Evolutionary conservation across 1,140 invertebrate genomes (phyloP), one percentile per base, ranked within the genome.

Genomic region (Hypothenemus hampei): DNA sequence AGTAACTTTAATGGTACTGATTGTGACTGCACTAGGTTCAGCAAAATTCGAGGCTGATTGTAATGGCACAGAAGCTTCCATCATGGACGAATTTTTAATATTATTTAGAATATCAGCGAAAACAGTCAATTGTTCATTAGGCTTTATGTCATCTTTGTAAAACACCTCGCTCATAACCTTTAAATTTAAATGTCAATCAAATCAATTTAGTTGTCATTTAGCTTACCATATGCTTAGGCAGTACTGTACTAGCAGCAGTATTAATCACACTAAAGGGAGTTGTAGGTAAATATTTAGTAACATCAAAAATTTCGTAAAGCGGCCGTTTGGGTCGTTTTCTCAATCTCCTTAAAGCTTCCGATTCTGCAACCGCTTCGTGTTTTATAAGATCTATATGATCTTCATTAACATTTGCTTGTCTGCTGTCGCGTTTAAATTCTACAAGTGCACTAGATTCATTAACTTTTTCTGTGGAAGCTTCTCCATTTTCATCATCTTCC

Each of bases 121-220:
- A 10, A 72, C 68, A 31, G 65, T 67, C 6, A 70, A 43, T 53
- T 72, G 70, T 56, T 72, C 70, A 31, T 53, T 64, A 7, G 69
- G 68, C 55, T 69, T 69, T 7, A 70, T 72, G 26, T 72, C 65
- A 11, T 69, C 60, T 56, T 71, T 71, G 39, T 71, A 71, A 36
- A 64, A 65, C 2, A 69, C 69, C 55, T 71, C 68, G 49, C 68
- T 71, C 7, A 67, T 33, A 26, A 59, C 53, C 53, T 56, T 16
- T 11, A 56, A 56, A n/a, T n/a, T n/a, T n/a, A n/a, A 29, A 0
- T 29, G 26, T 10, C 10, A 15, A n/a, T n/a, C 8, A 36, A 36
- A 11, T 36, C 15, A n/a, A n/a, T 22, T 11, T 23, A 6, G 8
- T 37, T 37, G 8, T 13, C 18, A 13, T 21, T 22, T 29, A 13